These are phyloP conservation scores for Dorcus parallelipipedus DNA, from an alignment of 2,888 invertebrate genomes.

Conservation along the genomic window DNA sequence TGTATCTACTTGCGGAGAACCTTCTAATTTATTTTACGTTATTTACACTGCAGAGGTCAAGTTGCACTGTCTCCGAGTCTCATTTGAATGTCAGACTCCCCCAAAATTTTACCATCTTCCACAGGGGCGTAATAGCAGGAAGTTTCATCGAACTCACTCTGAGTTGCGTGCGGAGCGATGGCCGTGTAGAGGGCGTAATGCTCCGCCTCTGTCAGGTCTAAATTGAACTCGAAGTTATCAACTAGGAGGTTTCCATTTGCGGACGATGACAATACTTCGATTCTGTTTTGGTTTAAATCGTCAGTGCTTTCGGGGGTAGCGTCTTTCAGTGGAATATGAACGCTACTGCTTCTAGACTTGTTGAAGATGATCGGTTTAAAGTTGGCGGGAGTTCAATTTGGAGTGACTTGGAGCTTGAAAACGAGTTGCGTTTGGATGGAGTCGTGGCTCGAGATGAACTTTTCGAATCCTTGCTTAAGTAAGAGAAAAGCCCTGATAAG, in stretches of 20 bases:
- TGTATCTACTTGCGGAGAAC: neutral
- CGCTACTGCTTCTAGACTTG: conserved; percentile 43
- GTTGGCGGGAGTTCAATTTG: conserved; percentile 43
- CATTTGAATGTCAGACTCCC: conserved; percentile 34
- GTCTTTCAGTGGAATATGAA: conserved; percentile 66
- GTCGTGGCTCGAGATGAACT: conserved; percentile 14
- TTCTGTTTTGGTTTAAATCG: conserved; percentile 15
- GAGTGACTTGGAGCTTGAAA: conserved; percentile 46
- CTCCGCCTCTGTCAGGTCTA: conserved; percentile 82
- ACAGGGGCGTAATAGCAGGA: conserved; percentile 84
- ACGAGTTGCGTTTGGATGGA: conserved; percentile 33
- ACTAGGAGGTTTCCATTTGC: conserved; percentile 4
- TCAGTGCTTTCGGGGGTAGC: conserved; percentile 21
- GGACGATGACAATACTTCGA: neutral
- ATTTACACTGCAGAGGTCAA: conserved; percentile 12
- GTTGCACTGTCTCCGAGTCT: conserved; percentile 30
- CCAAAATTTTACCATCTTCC: conserved; percentile 69
- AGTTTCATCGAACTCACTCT: conserved; percentile 83
- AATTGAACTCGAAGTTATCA: conserved; percentile 41
- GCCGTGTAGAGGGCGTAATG: conserved; percentile 85
- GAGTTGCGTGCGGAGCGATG: conserved; percentile 81
- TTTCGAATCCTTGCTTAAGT: conserved; percentile 11
- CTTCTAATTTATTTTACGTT: neutral
- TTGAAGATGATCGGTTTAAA: conserved; percentile 23
- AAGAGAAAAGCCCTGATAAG: conserved; percentile 61